Conservation (phyloP, 2,888 invertebrate genomes). For the Oscheius sp. region DNA sequence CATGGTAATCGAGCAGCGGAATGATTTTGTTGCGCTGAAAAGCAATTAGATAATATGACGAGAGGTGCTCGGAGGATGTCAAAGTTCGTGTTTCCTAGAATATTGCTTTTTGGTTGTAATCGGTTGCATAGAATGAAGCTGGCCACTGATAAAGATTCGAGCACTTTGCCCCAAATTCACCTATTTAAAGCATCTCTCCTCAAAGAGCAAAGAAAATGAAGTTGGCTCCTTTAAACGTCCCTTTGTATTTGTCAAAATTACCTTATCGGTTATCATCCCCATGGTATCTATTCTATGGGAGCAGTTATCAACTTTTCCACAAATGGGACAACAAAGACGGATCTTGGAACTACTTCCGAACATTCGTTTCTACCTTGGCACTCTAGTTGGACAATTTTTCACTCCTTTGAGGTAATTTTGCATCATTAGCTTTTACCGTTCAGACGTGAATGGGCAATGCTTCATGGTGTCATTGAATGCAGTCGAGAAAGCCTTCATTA, state of each 20-base stretch:
- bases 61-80: too few species aligned
- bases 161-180: not conserved
- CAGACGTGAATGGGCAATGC: conserved; percentile 71
- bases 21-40: too few species aligned
- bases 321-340: conserved; percentile 74
- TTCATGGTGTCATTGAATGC: conserved; percentile 59
- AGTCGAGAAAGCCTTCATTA: conserved; percentile 47
- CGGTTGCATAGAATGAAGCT: not conserved
- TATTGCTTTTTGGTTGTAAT: too few species aligned
- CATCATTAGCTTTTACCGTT: conserved; percentile 10
- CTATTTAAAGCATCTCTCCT: not conserved
- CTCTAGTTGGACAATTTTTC: conserved; percentile 52
- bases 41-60: too few species aligned
- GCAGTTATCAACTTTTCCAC: conserved; percentile 83
- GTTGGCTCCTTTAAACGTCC: conserved; percentile 85
- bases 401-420: conserved; percentile 32
- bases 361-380: conserved; percentile 53
- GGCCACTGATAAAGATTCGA: conserved; percentile 1
- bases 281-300: conserved; percentile 86
- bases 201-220: too few species aligned
- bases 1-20: too few species aligned
- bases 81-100: too few species aligned
- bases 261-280: conserved; percentile 82
- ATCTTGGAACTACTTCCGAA: conserved; percentile 70
- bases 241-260: conserved; percentile 74